Evolutionary conservation across 2,797 vertebrate species (phyloP).

Genomic region (Enteromius afrohamiltoni): DNA sequence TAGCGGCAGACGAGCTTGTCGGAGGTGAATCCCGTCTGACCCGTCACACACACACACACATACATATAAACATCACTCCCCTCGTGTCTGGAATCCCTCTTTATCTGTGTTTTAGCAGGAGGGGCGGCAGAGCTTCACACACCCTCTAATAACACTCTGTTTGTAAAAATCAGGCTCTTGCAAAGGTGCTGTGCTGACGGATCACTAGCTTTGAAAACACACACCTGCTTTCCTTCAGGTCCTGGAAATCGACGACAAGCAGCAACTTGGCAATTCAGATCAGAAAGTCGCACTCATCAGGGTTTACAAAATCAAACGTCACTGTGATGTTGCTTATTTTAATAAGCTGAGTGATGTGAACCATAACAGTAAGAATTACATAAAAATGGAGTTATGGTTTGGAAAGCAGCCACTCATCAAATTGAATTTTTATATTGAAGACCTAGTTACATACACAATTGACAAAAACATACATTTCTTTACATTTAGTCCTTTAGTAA

Average conservation of each 20-base stretch:
- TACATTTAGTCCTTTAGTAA: too few species aligned
- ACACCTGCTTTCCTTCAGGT: constrained; percentile 91
- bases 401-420: background rate
- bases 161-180: constrained; percentile 72
- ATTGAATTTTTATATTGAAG: background rate
- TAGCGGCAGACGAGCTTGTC: constrained; percentile 60
- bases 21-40: constrained; percentile 60
- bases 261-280: background rate
- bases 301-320: background rate
- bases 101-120: constrained; percentile 80
- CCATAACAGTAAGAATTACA: background rate
- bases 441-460: background rate
- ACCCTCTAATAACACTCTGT: constrained; percentile 86
- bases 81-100: constrained; percentile 72
- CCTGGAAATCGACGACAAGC: background rate
- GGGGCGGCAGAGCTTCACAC: constrained; percentile 76
- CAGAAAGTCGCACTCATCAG: background rate
- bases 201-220: constrained; percentile 86
- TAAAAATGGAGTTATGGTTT: background rate
- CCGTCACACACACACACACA: constrained; percentile 37
- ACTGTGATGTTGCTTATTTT: background rate
- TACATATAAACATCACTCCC: constrained; percentile 56
- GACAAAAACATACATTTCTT: background rate
- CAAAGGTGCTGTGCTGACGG: constrained; percentile 77
- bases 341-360: background rate